These are phyloP conservation scores for Dryococelus australis DNA, from an alignment of 2,888 invertebrate species.

Conservation along the genomic window DNA sequence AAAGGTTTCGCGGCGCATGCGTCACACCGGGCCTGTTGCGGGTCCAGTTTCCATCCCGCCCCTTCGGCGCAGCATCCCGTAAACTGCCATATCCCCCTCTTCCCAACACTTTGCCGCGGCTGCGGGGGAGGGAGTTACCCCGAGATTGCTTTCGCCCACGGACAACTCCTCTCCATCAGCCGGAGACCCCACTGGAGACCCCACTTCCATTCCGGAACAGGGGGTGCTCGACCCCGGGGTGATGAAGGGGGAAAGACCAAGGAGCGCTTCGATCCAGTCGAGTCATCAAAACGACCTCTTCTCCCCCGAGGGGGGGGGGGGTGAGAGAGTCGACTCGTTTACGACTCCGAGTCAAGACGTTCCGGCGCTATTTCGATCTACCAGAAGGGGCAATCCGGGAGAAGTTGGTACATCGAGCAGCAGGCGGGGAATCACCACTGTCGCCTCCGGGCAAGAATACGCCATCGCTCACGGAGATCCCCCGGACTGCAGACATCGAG, in stretches of 20 bases:
- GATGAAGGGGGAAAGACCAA: not conserved
- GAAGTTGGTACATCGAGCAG: not conserved
- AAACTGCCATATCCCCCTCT: too few species aligned
- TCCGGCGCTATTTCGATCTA: not conserved
- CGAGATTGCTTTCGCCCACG: slow-evolving; percentile 10
- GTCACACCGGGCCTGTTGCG: not conserved
- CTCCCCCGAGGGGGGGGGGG: not conserved
- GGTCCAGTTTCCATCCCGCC: not conserved
- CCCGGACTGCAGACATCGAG: too few species aligned
- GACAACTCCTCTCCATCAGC: not conserved
- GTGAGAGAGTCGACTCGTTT: not conserved
- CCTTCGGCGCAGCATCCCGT: too few species aligned
- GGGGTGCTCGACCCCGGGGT: not conserved
- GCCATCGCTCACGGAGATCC: too few species aligned
- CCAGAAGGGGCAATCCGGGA: too few species aligned
- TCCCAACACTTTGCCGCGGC: not conserved
- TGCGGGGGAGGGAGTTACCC: not conserved
- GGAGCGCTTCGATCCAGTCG: not conserved
- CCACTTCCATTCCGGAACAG: not conserved
- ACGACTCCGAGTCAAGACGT: not conserved
- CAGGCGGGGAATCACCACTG: too few species aligned
- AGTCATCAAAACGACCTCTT: slow-evolving; percentile 9
- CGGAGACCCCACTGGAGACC: not conserved
- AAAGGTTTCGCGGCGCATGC: not conserved
- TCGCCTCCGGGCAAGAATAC: too few species aligned